Conservation (phyloP, 2,113 vertebrate species). For the Vulpes vulpes region DNA sequence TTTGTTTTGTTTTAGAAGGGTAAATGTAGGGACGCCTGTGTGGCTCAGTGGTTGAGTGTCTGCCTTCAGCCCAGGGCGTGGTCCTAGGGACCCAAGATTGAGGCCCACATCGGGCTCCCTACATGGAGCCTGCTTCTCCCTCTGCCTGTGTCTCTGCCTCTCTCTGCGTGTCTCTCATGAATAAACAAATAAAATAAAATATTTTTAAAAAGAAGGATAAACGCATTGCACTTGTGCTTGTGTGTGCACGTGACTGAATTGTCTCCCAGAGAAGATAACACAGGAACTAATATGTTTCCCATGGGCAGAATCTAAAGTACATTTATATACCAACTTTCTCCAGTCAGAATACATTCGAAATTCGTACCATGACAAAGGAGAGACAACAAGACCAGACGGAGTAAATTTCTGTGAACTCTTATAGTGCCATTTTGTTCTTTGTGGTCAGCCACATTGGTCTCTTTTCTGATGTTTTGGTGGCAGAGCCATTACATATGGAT, state of each 20-base stretch:
- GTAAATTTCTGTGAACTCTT: background rate
- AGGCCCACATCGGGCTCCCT: no score
- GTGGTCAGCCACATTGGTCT: accelerated
- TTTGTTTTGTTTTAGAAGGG: no score
- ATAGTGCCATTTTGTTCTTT: background rate
- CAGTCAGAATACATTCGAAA: background rate
- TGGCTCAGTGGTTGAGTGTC: no score
- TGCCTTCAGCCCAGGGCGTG: no score
- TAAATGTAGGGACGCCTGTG: no score
- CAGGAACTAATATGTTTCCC: background rate
- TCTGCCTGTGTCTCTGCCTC: no score
- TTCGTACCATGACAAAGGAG: background rate
- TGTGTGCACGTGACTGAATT: background rate
- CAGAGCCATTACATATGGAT: background rate
- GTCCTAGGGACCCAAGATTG: no score
- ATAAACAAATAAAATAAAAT: no score
- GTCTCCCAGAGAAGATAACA: background rate
- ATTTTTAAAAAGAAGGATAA: background rate
- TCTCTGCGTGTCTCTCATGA: no score
- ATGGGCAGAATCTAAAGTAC: background rate
- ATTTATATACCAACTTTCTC: background rate
- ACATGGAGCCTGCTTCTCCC: no score
- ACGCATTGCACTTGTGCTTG: no score
- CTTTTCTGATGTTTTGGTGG: background rate
- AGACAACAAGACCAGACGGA: background rate